These are phyloP conservation scores for Eubucco bourcierii DNA, from an alignment of 2,113 vertebrate species.

Conservation along the genomic window DNA sequence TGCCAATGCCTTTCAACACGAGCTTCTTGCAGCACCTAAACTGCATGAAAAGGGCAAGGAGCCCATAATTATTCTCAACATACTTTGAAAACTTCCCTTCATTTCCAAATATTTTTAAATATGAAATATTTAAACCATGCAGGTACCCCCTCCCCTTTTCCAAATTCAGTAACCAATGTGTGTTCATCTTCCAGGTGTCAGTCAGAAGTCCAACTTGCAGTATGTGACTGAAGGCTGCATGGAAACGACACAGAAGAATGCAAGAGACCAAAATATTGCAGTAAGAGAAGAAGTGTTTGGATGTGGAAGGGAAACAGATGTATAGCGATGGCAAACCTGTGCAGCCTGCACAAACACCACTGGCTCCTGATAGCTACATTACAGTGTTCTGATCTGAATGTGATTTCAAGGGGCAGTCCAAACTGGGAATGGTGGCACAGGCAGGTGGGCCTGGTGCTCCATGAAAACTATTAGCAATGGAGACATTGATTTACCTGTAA, in stretches of 20 bases:
- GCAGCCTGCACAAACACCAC: neutral
- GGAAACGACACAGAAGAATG: conserved; percentile 29
- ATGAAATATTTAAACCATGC: neutral
- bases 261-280: neutral
- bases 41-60: neutral
- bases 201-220: conserved; percentile 70
- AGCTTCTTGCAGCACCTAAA: neutral
- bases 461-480: neutral
- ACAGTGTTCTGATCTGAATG: neutral
- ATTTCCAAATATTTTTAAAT: neutral
- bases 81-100: neutral
- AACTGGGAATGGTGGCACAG: neutral
- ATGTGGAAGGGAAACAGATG: conserved; percentile 44
- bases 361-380: rapidly evolving
- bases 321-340: neutral
- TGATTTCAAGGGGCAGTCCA: neutral
- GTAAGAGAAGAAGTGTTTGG: neutral
- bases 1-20: neutral
- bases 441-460: neutral
- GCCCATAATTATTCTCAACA: neutral
- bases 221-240: conserved; percentile 63
- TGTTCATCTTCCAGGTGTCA: conserved; percentile 62
- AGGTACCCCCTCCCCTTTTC: too few relatives aligned
- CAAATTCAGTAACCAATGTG: neutral
- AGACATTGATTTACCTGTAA: neutral